Conservation (phyloP, 2,797 vertebrate genomes). For the Hephaestus fuliginosus region DNA sequence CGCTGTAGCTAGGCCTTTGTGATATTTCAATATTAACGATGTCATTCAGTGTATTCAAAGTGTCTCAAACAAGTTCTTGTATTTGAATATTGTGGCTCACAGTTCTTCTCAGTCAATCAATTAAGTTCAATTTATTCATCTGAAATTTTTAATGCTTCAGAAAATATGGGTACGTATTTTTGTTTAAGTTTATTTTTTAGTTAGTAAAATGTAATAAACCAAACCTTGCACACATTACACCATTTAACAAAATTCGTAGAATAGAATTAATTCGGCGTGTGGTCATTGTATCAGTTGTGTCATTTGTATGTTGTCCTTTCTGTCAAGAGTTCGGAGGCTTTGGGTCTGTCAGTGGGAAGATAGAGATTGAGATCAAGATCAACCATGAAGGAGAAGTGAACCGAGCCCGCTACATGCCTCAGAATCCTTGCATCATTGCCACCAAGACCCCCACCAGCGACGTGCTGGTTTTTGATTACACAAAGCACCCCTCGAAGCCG, state of each 20-base stretch:
- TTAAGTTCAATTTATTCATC: slow-evolving; percentile 28
- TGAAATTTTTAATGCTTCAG: slow-evolving; percentile 51
- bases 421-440: slow-evolving; percentile 98
- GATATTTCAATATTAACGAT: background rate
- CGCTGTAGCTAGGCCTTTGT: background rate
- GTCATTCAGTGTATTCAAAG: background rate
- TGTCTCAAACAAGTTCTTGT: background rate
- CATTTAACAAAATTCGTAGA: background rate
- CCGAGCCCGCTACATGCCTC: slow-evolving; percentile 97
- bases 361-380: slow-evolving; percentile 99
- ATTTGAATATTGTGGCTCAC: slow-evolving; percentile 24
- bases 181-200: slow-evolving; percentile 12
- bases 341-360: slow-evolving; percentile 98
- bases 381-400: slow-evolving; percentile 99
- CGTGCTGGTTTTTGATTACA: slow-evolving; percentile 98
- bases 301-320: background rate
- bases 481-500: slow-evolving; percentile 98
- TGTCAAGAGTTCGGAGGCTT: slow-evolving; percentile 96
- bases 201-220: background rate
- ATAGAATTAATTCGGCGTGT: background rate
- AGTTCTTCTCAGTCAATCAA: slow-evolving; percentile 33
- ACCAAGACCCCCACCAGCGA: slow-evolving; percentile 98
- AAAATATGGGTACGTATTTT: slow-evolving; percentile 39
- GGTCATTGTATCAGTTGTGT: background rate
- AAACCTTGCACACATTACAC: background rate